Percentiles rank a stretch among this genome's conserved stretches.
These are phyloP conservation scores for Galaxias olidus DNA, from an alignment of 2,797 vertebrate genomes.

Conservation along the genomic window DNA sequence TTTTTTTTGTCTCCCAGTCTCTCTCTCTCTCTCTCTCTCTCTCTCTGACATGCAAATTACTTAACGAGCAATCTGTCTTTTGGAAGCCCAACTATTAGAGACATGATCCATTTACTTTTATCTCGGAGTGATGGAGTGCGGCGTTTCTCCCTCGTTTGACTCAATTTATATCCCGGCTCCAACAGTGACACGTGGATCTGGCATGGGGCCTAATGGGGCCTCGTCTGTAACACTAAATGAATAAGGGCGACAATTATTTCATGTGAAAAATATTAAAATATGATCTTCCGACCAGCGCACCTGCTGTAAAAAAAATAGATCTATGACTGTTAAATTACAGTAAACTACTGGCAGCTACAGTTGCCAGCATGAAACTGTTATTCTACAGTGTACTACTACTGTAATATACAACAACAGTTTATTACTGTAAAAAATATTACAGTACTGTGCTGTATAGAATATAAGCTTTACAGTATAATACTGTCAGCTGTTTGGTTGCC, in stretches of 20 bases:
- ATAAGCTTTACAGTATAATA: too few species aligned
- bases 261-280: slow-evolving; percentile 58
- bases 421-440: too few species aligned
- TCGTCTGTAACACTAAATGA: slow-evolving; percentile 64
- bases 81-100: slow-evolving; percentile 52
- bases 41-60: slow-evolving; percentile 54
- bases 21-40: slow-evolving; percentile 27
- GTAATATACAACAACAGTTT: too few species aligned
- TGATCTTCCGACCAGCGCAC: slow-evolving; percentile 47
- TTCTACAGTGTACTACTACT: too few species aligned
- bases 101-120: slow-evolving; percentile 71
- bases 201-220: slow-evolving; percentile 55
- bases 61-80: slow-evolving; percentile 61
- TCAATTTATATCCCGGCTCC: slow-evolving; percentile 64
- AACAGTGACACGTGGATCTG: slow-evolving; percentile 67
- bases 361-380: too few species aligned
- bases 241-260: slow-evolving; percentile 47
- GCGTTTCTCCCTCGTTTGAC: slow-evolving; percentile 55
- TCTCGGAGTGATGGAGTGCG: slow-evolving; percentile 65
- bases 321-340: neutral
- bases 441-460: too few species aligned
- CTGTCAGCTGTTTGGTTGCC: too few species aligned
- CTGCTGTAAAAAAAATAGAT: slow-evolving; percentile 28
- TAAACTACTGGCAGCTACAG: too few species aligned
- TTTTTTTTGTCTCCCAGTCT: slow-evolving; percentile 7